A percentile compares a stretch with the other conserved stretches of the same genome.
Conservation (phyloP, 2,888 invertebrate genomes). For the Chaetogeoica ovagalla region DNA sequence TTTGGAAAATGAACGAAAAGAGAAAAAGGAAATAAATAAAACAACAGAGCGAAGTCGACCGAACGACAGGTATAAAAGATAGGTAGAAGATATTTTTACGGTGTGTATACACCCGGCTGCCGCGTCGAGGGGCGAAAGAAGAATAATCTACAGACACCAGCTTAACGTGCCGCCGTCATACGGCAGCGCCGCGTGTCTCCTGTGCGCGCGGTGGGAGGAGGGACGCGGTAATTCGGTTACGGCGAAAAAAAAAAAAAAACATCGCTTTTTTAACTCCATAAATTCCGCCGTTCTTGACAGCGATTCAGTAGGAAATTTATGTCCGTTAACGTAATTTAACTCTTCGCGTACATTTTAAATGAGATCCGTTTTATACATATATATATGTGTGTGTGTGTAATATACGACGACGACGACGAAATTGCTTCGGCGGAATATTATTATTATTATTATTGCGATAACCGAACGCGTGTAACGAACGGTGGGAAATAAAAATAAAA, state of each 20-base stretch:
- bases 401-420: background rate
- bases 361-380: slow-evolving; percentile 37
- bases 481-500: background rate
- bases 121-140: slow-evolving; percentile 9
- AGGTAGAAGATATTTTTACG: slow-evolving; percentile 25
- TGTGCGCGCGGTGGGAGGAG: background rate
- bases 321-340: slow-evolving; percentile 51
- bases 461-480: slow-evolving; percentile 13
- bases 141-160: slow-evolving; percentile 43
- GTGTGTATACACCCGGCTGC: slow-evolving; percentile 9
- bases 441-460: slow-evolving; percentile 29
- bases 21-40: slow-evolving; percentile 1
- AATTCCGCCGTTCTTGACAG: slow-evolving; percentile 48
- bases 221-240: slow-evolving; percentile 19
- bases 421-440: slow-evolving; percentile 35
- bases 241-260: slow-evolving; percentile 24
- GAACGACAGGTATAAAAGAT: slow-evolving; percentile 35
- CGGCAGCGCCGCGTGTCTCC: too few species aligned
- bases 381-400: too few species aligned
- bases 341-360: slow-evolving; percentile 50
- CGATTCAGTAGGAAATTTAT: slow-evolving; percentile 51
- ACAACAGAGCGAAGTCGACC: slow-evolving; percentile 20
- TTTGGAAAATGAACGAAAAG: background rate
- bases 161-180: slow-evolving; percentile 7
- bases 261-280: slow-evolving; percentile 51